Evolutionary conservation across 1,140 invertebrate species (phyloP), one percentile per base, ranked within the genome.

Genomic region (Hestina assimilis): DNA sequence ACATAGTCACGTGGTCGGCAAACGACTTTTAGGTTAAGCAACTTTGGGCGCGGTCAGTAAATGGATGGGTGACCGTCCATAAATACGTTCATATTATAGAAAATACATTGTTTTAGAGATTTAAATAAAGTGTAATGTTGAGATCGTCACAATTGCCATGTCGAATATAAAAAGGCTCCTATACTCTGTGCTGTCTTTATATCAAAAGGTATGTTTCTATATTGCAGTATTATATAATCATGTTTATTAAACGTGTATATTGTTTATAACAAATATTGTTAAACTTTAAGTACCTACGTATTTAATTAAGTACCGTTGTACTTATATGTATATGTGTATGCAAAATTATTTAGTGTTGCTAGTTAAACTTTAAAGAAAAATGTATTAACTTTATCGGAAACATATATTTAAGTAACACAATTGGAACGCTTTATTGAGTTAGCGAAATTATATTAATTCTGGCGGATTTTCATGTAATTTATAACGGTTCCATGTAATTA

Each of bases 101-200:
- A n/a, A n/a, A n/a, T n/a, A n/a, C n/a, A n/a, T n/a, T n/a, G n/a
- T n/a, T n/a, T n/a, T n/a, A n/a, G n/a, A n/a, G n/a, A n/a, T n/a
- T n/a, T n/a, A n/a, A n/a, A n/a, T n/a, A n/a, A n/a, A n/a, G n/a
- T n/a, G n/a, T n/a, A n/a, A n/a, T n/a, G n/a, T n/a, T n/a, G n/a
- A n/a, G n/a, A n/a, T n/a, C n/a, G n/a, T n/a, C n/a, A n/a, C n/a
- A 38, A 55, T 71, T 72, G 72, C 72, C 74, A 80, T 83, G 72
- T 69, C 67, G 40, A 50, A 43, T 26, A 24, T 42, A 53, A 9
- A 41, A 21, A 42, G 7, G 6, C 7, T 33, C 35, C 5, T 40
- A 20, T 41, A 41, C 29, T 45, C 12, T 45, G 29, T 33, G 29
- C 43, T 47, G 53, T 35, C 26, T 28, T 31, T 17, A 21, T 47